Evolutionary conservation across 1,140 invertebrate species (phyloP), one percentile per base, ranked within the genome.

Genomic region (Eulimnadia texana): DNA sequence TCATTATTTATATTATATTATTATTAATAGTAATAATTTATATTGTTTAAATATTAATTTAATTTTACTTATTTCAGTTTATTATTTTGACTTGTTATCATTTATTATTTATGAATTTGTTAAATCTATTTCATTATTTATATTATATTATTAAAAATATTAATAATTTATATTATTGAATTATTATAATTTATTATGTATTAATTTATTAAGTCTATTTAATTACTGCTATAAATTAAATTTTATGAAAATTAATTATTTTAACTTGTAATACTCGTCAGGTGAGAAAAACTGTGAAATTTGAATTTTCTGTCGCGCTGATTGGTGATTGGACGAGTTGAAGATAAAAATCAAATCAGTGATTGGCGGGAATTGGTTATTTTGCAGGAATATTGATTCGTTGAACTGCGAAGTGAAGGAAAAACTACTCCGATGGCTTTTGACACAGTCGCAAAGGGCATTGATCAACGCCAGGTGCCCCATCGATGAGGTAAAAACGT

Each of bases 391-490:
- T 58, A 42, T 33, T 22, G 42, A 42, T 58, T 42, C 28, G 47
- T 79, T 83, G 1, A 76, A 88, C 2, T 79, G 84, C 52, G 91
- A 96, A 70, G 86, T 96, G 68, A 93, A 93, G 75, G 92, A 95
- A 68, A 94, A 94, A 76, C 78, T 97, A 58, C 77, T 96, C 9
- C 84, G 89, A 72, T 79, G 94, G 24, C 76, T 96, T 0, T 76
- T 96, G 58, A 77, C 88, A 51, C 90, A 95, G 71, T 92, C 88
- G 56, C 88, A 93, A 66, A 83, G 84, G 3, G 76, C 93, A 50
- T 78, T 97, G 27, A 76, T 88, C 58, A 88, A 84, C 52, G 85
- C 88, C 55, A 92, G 92, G 63, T 95, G 91, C 73, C 91, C 92
- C 2, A 78, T 95, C 53, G 91, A 95, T 74, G 89, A 93, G 84